Evolutionary conservation across 2,113 vertebrate species (phyloP).

Genomic region (Centropus unirufus): DNA sequence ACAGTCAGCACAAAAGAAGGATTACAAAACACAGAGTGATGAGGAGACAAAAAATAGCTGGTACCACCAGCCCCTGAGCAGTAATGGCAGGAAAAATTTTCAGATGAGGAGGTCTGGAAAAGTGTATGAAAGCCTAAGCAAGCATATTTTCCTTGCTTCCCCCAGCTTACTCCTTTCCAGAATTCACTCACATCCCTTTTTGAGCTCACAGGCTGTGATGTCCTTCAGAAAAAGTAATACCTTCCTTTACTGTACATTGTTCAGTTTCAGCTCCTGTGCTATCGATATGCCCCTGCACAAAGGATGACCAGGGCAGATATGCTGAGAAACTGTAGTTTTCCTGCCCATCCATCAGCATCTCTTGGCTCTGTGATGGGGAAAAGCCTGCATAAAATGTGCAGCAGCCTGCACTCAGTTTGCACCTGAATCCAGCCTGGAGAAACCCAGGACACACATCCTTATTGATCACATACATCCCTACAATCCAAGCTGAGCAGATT

Average conservation of each 20-base stretch:
- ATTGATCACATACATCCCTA: neutral
- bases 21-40: neutral
- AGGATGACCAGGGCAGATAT: neutral
- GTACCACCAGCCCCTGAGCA: neutral
- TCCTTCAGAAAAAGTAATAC: neutral
- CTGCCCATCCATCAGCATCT: neutral
- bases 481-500: neutral
- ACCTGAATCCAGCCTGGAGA: neutral
- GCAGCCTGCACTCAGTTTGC: neutral
- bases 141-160: neutral
- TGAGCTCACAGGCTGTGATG: neutral
- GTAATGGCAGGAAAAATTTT: neutral
- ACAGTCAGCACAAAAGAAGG: neutral
- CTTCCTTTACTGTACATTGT: neutral
- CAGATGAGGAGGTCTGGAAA: neutral
- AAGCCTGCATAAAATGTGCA: neutral
- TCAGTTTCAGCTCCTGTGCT: neutral
- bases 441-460: neutral
- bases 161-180: neutral
- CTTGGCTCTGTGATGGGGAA: neutral
- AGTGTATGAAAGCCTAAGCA: neutral
- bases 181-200: neutral
- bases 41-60: accelerated
- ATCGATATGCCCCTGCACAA: neutral
- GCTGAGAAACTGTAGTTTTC: neutral